Evolutionary conservation across 2,113 vertebrate genomes (phyloP).

Genomic region (Peromyscus maniculatus): DNA sequence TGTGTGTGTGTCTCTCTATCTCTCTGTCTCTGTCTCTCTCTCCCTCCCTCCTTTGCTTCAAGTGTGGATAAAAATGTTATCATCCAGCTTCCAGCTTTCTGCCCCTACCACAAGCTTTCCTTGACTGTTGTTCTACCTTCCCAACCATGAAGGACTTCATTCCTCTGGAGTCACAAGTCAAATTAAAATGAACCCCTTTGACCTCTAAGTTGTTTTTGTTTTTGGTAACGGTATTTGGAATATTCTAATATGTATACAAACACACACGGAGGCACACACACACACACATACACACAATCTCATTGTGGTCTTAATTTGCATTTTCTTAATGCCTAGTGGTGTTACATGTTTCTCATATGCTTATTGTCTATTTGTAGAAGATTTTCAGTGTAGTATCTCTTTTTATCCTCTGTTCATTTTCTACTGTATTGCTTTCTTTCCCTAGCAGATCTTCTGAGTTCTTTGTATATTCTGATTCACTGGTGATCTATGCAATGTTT

Average conservation of each 20-base stretch:
- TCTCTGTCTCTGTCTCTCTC: too few species aligned
- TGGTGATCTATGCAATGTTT: neutral
- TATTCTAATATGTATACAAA: neutral
- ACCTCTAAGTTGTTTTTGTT: neutral
- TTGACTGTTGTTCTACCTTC: neutral
- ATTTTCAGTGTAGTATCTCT: neutral
- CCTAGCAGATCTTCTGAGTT: neutral
- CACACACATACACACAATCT: neutral
- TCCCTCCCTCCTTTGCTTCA: neutral
- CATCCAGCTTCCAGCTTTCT: neutral
- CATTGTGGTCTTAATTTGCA: neutral
- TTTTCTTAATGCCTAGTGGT: neutral
- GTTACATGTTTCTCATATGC: neutral
- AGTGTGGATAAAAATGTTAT: neutral
- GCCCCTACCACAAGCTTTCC: neutral
- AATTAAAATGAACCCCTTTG: neutral
- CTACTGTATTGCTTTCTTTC: neutral
- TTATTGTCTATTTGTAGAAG: neutral
- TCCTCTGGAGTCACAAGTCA: neutral
- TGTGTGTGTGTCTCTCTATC: neutral
- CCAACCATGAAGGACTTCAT: too few species aligned
- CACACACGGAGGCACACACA: neutral
- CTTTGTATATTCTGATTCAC: neutral
- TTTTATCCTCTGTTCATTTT: neutral
- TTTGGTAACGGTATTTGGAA: neutral